These are phyloP conservation scores for Stichopus chloronotus DNA, from an alignment of 35 echinoderm and acorn worm genomes.

Conservation along the genomic window DNA sequence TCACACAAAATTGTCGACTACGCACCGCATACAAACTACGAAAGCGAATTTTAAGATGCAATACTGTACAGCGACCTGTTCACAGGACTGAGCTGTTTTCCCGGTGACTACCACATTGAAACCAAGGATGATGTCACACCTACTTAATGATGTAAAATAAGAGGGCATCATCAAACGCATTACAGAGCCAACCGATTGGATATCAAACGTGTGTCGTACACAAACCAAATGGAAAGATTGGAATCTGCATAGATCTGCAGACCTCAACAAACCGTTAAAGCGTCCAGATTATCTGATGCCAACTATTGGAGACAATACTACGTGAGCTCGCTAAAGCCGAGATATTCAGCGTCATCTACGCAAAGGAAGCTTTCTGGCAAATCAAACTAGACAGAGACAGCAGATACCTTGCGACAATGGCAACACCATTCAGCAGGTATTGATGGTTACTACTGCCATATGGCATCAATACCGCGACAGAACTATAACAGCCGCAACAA, in stretches of 20 bases:
- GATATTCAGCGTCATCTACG: too few species aligned
- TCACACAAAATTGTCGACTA: neutral
- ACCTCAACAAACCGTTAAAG: too few species aligned
- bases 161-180: neutral
- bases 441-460: slow-evolving; percentile 45
- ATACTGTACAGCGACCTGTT: slow-evolving; percentile 49
- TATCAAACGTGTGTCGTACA: neutral
- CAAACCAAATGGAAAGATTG: neutral
- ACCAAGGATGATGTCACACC: slow-evolving; percentile 36
- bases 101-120: slow-evolving; percentile 58
- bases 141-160: neutral
- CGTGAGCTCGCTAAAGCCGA: too few species aligned
- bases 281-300: too few species aligned
- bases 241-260: too few species aligned
- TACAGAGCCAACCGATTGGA: slow-evolving; percentile 1
- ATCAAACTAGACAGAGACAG: neutral
- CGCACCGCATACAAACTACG: neutral
- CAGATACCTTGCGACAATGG: slow-evolving; percentile 37
- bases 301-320: too few species aligned
- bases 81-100: slow-evolving; percentile 34
- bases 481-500: too few species aligned
- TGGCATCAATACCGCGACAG: slow-evolving; percentile 14
- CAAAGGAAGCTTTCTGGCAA: too few species aligned
- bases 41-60: slow-evolving; percentile 25
- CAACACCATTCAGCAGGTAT: slow-evolving; percentile 50